Evolutionary conservation across 2,888 invertebrate species (phyloP).

Genomic region (Creontiades dilutus): DNA sequence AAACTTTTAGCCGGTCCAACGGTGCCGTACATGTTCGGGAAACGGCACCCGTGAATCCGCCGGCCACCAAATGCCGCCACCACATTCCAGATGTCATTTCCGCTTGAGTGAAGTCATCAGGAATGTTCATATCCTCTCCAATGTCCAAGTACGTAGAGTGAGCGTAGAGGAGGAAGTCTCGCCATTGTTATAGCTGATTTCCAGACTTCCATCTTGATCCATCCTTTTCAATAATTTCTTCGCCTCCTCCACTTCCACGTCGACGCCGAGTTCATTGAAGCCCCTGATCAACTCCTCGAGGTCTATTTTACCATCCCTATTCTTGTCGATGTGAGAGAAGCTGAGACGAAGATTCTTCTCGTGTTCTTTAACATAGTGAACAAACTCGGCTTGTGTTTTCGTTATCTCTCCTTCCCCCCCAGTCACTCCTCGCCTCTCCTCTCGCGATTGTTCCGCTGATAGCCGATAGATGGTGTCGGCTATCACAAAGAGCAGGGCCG

Average conservation of each 20-base stretch:
- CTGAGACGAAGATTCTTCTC: conserved; percentile 95
- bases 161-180: conserved; percentile 95
- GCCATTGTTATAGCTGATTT: conserved; percentile 98
- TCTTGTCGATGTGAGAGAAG: conserved; percentile 96
- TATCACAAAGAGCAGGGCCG: too few species aligned
- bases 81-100: conserved; percentile 99
- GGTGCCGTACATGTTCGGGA: conserved; percentile 98
- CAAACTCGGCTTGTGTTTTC: conserved; percentile 96
- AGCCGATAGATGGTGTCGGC: too few species aligned
- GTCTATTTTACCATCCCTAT: conserved; percentile 95
- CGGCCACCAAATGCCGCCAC: conserved; percentile 99
- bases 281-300: conserved; percentile 94
- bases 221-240: too few species aligned
- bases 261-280: conserved; percentile 94
- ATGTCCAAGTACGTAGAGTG: conserved; percentile 96
- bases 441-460: too few species aligned
- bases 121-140: conserved; percentile 98
- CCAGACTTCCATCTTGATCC: conserved; percentile 97
- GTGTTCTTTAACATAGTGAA: conserved; percentile 96
- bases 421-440: too few species aligned
- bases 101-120: conserved; percentile 97
- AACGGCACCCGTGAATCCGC: conserved; percentile 97
- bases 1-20: conserved; percentile 97
- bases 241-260: conserved; percentile 91
- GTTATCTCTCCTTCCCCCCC: too few species aligned